Evolutionary conservation across 2,888 invertebrate genomes (phyloP), one percentile per base, ranked within the genome.

Genomic region (Steinernema scapterisci): DNA sequence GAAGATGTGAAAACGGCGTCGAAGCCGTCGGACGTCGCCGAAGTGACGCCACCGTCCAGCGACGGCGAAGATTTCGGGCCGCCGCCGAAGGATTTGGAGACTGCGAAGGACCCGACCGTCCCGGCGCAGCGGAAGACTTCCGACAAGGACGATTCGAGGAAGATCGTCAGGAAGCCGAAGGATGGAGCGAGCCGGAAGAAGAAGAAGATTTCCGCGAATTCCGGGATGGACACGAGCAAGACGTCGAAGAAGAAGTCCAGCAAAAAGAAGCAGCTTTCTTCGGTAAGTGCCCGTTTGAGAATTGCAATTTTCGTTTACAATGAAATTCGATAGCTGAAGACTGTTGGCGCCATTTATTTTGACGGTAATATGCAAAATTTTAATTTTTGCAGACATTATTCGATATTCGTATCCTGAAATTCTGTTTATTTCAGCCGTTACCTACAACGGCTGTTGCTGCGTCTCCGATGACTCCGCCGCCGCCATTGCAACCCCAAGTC

Each of bases 21-120:
- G 2, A 16, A 31, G 31, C 31, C 63, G 38, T 6, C 38, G 21
- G 63, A 31, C 25, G 1, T 11, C 7, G 13, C 19, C 3, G 63
- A 63, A 31, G 7, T 63, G 73, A 73, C 73, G 25, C 72, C 72
- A 19, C 51, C 72, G 27, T 44, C 44, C 13, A 73, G 73, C 31
- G 51, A 72, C 16, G 51, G 7, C 5, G 56, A 38, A 1, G 73
- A 73, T n/a, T 25, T 70, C 13, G 63, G 43, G 21, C 16, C 71
- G 25, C 63, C 25, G 19, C 11, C 71, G 54, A n/a, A 63, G 63
- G 16, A 27, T 25, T 11, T 27, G 27, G 31, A 2, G 21, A 19
- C 54, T 23, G 38, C 38, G 38, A 38, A 38, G 9, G 38, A 38
- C 38, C 38, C 38, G 3, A 38, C 13, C 48, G 16, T n/a, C 48